Percentiles rank a stretch among this genome's conserved stretches.
Conservation (phyloP, 2,113 vertebrate species). For the Taurulus bubalis region DNA sequence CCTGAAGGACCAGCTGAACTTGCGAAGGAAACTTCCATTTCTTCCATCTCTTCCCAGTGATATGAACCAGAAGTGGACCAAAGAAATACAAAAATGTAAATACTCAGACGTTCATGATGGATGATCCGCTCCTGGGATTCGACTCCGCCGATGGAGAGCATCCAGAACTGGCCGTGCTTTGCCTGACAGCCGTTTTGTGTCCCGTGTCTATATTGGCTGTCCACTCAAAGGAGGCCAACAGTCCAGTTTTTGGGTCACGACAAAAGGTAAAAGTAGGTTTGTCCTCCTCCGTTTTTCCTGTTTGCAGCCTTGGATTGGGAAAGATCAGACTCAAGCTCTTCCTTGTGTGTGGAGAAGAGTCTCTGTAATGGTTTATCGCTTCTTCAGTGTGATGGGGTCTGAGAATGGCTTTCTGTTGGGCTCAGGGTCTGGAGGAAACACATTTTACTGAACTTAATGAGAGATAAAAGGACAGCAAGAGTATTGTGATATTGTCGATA, state of each 20-base stretch:
- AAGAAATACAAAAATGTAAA: not conserved
- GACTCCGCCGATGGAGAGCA: conserved; percentile 35
- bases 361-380: conserved; percentile 39
- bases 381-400: conserved; percentile 49
- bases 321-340: conserved; percentile 38
- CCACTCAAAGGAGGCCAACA: not conserved
- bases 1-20: conserved; percentile 12
- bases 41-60: conserved; percentile 11
- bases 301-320: conserved; percentile 23
- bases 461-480: not conserved
- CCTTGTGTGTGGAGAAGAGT: conserved; percentile 40
- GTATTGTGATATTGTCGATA: too few relatives aligned
- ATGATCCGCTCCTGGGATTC: conserved; percentile 40
- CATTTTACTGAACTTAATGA: conserved; percentile 1
- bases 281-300: conserved; percentile 26
- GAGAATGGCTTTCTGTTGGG: conserved; percentile 77
- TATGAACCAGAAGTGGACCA: conserved; percentile 39
- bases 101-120: conserved; percentile 32
- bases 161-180: conserved; percentile 11
- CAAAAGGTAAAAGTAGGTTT: conserved; percentile 23
- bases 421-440: conserved; percentile 74
- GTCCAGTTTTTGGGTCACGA: conserved; percentile 46
- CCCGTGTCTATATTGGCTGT: not conserved
- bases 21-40: conserved; percentile 8
- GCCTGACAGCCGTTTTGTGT: conserved; percentile 10